Base-by-base conservation (phyloP, 2,113 vertebrate genomes). In the Podarcis raffonei region DNA sequence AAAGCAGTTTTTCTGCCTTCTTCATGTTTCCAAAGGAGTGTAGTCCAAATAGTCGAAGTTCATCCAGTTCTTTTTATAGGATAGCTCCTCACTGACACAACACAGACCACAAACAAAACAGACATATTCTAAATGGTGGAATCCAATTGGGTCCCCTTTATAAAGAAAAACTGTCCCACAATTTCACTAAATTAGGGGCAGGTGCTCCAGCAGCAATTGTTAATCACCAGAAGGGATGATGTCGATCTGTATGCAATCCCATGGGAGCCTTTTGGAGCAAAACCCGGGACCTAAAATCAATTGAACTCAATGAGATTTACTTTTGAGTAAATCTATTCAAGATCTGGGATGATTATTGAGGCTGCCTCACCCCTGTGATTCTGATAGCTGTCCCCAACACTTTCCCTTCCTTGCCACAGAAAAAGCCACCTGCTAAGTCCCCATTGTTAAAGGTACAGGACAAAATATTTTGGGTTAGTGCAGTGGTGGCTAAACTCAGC, bases 21-120 rank as follows among this genome's bases (percentile, higher is more conserved):
- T 90, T 90, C 95, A 96, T 96, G 68, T n/a, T 92, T 81, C 59
- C 66, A 77, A 32, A 77, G 66, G 75, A 59, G 89, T 37, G 13
- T 35, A 18, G 6, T 32, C 71, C 42, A 77, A 8, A 11, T 35
- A 18, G 6, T 32, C 71, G 37, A 77, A 8, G 39, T 22, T 75
- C 25, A 72, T 62, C 13, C 53, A 66, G 35, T 27, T 39, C n/a
- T 30, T 84, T 79, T 37, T 25, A 20, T 37, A 85, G 12, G 5
- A 23, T 80, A n/a, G 5, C 13, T 74, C 6, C 32, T 42, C 48
- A 62, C 3, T 72, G 7, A 23, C 65, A 80, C 32, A 57, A 74
- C 71, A 77, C 15, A 37, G 42, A 12, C 27, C 62, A 71, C 6
- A 25, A 13, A 35, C 80, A 69, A 53, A 53, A n/a, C 30, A 48